These are phyloP conservation scores for Raillietiella orientalis DNA, from an alignment of 2,888 invertebrate species.

Conservation along the genomic window DNA sequence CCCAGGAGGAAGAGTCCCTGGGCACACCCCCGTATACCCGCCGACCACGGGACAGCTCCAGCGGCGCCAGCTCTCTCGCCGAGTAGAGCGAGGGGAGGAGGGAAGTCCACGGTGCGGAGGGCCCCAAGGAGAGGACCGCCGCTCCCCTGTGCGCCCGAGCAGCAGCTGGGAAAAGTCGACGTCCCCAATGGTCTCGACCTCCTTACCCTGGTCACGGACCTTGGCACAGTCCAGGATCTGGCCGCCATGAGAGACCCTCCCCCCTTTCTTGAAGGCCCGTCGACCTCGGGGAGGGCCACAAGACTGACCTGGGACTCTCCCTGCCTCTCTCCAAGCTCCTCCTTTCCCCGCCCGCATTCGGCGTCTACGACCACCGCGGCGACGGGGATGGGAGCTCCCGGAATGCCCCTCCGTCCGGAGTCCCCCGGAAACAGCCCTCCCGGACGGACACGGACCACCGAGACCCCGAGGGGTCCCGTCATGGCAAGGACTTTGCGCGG, in stretches of 20 bases:
- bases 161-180: slow-evolving; percentile 1
- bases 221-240: slow-evolving; percentile 13
- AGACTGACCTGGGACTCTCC: slow-evolving; percentile 29
- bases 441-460: too few species aligned
- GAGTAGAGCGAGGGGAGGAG: slow-evolving; percentile 83
- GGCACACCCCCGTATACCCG: slow-evolving; percentile 23
- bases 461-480: too few species aligned
- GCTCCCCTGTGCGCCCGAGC: too few species aligned
- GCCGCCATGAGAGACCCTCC: slow-evolving; percentile 23
- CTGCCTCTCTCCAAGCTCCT: slow-evolving; percentile 55
- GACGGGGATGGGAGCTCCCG: slow-evolving; percentile 70
- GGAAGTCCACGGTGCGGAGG: slow-evolving; percentile 51
- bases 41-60: slow-evolving; percentile 24
- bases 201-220: too few species aligned
- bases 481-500: too few species aligned
- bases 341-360: too few species aligned
- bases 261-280: too few species aligned
- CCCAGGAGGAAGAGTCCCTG: neutral
- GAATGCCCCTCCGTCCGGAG: too few species aligned
- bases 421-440: too few species aligned
- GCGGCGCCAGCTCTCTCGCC: slow-evolving; percentile 50
- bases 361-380: slow-evolving; percentile 48
- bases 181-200: too few species aligned
- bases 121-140: too few species aligned
- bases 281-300: too few species aligned